phyloP scores from a whole-genome alignment of 2,113 vertebrate species.

The Pseudorhombus dupliciocellatus region DNA sequence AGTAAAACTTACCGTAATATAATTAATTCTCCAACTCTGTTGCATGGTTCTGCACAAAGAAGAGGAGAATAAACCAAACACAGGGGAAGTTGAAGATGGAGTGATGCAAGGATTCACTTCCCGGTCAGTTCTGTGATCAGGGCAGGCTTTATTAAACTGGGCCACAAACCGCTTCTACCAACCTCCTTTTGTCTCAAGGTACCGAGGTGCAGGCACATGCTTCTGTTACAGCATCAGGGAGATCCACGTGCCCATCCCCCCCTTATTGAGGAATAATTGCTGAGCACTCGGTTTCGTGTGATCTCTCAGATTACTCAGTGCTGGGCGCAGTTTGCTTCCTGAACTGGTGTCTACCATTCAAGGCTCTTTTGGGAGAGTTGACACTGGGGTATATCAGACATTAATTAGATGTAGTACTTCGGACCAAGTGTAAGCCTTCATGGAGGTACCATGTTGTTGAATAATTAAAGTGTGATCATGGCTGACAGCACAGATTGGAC shows the following conservation, averaged over 20 bases:
- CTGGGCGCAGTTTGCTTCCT: conserved; percentile 10
- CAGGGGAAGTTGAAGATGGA: too few species aligned
- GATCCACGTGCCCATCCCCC: neutral
- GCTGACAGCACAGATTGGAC: conserved; percentile 34
- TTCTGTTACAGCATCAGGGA: conserved; percentile 6
- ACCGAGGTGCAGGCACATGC: neutral
- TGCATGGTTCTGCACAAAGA: too few species aligned
- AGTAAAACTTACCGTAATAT: too few species aligned
- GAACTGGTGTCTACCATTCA: neutral
- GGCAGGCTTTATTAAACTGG: too few species aligned
- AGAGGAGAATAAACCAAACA: too few species aligned
- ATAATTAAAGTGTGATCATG: conserved; percentile 57
- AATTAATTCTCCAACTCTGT: too few species aligned
- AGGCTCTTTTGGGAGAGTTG: neutral
- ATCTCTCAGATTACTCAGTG: conserved; percentile 4
- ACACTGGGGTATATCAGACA: conserved; percentile 33
- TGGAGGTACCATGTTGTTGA: conserved; percentile 39
- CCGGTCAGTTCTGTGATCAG: too few species aligned
- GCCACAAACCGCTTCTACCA: neutral
- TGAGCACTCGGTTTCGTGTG: conserved; percentile 23
- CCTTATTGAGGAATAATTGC: conserved; percentile 20
- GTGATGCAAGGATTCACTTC: too few species aligned
- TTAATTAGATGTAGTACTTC: conserved; percentile 44
- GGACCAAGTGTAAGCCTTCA: conserved; percentile 13
- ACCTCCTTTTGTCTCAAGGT: neutral